Evolutionary conservation across 2,113 vertebrate genomes (phyloP).

Genomic region (Eubucco bourcierii): DNA sequence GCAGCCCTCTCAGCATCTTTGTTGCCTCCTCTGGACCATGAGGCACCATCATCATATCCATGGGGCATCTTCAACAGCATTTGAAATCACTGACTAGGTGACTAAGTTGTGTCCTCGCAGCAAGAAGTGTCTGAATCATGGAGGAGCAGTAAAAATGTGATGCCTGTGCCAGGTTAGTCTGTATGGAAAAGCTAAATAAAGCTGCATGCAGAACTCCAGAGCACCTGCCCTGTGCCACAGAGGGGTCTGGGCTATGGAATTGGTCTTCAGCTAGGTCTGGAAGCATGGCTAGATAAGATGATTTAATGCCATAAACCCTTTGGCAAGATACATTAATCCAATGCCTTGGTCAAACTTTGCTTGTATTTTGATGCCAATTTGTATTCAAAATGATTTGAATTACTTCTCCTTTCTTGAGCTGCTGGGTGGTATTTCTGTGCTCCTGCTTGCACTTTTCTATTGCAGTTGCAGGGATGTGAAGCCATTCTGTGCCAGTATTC

Average conservation of each 20-base stretch:
- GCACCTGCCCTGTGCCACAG: background rate
- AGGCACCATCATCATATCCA: too few species aligned
- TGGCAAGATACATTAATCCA: conserved; percentile 17
- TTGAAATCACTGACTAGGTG: background rate
- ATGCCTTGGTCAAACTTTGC: conserved; percentile 9
- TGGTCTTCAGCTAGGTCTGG: conserved; percentile 24
- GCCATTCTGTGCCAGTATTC: background rate
- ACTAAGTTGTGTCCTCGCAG: background rate
- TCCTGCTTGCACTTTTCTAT: background rate
- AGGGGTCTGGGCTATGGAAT: background rate
- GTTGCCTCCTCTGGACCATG: too few species aligned
- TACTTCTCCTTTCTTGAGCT: conserved; percentile 8
- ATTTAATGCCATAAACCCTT: conserved; percentile 40
- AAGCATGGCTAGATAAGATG: conserved; percentile 29
- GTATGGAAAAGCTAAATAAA: background rate
- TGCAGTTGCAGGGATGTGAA: background rate
- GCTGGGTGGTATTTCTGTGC: background rate
- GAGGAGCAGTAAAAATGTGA: background rate
- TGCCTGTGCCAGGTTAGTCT: background rate
- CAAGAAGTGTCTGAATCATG: background rate
- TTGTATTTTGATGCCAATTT: conserved; percentile 31
- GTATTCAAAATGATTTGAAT: conserved; percentile 30
- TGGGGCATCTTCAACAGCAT: background rate
- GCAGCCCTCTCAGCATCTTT: too few species aligned
- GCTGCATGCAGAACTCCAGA: background rate